Conservation (phyloP, 2,888 invertebrate species). For the Epirrhoe alternata region DNA sequence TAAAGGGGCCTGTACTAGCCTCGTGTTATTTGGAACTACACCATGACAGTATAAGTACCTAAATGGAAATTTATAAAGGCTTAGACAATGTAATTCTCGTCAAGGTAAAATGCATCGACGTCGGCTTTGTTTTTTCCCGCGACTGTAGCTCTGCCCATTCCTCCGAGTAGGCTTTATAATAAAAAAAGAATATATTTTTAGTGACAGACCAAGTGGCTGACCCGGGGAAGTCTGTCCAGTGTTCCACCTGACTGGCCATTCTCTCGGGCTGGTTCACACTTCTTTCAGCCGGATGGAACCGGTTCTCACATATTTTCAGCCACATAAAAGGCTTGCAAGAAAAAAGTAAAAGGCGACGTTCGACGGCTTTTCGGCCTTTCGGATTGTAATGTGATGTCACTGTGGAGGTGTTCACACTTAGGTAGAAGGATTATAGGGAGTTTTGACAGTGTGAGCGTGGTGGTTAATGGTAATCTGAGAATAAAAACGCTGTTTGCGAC, state of each 20-base stretch:
- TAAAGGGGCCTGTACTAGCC: neutral
- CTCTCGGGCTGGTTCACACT: slow-evolving; percentile 77
- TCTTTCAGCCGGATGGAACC: slow-evolving; percentile 75
- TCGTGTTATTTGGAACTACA: slow-evolving; percentile 3
- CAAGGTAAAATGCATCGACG: neutral
- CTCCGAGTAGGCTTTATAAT: slow-evolving; percentile 60
- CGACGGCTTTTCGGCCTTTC: slow-evolving; percentile 52
- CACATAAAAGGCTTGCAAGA: slow-evolving; percentile 79
- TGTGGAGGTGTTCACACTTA: neutral
- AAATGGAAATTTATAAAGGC: neutral
- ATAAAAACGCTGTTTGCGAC: neutral
- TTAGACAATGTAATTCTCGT: neutral
- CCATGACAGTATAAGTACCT: neutral
- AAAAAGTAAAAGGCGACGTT: slow-evolving; percentile 61
- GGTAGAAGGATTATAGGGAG: neutral
- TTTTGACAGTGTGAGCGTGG: neutral
- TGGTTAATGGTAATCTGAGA: neutral
- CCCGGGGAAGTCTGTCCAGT: slow-evolving; percentile 60
- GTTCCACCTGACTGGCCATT: slow-evolving; percentile 70
- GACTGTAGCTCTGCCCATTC: slow-evolving; percentile 24
- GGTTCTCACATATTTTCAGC: slow-evolving; percentile 70
- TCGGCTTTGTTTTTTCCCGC: slow-evolving; percentile 5
- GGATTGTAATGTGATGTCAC: slow-evolving; percentile 48
- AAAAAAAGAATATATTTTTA: slow-evolving; percentile 73
- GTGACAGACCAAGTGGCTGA: slow-evolving; percentile 74